Evolutionary conservation across 2,888 invertebrate genomes (phyloP), one percentile per base, ranked within the genome.

Genomic region (Lasioglossum oenotherae): DNA sequence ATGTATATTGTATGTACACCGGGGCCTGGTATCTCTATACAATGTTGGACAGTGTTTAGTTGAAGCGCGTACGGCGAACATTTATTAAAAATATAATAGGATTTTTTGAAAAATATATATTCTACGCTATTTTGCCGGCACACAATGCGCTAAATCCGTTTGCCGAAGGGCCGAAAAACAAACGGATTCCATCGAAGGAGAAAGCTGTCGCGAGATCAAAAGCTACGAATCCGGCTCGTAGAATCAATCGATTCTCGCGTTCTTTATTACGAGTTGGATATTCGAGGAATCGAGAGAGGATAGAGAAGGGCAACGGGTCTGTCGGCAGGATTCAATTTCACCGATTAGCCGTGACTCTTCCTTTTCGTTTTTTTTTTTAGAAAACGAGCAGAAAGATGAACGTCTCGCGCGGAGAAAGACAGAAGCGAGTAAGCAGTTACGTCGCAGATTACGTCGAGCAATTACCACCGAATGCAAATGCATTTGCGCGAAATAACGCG

Each of bases 321-420:
- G 35, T 4, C 69, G 69, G 38, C 23, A 4, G 38, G 38, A 69
- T 69, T 69, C 23, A 38, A 69, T 69, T 38, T 35, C 23, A 69
- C 38, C 38, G 69, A 38, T 38, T 4, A 41, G 38, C 64, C 73
- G 57, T n/a, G n/a, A 12, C 49, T 67, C 14, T 35, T 8, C 27
- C 46, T 64, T n/a, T 23, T 41, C 44, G 38, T 78, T 88, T 82
- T 46, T 46, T 14, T 44, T 92, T 93, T 92, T 92, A 69, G 4
- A 19, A 92, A 93, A 94, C 93, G 93, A 93, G 93, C 67, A 19
- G 19, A 19, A 19, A 67, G 16, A 35, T 8, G 91, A 93, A 93
- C 92, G 93, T 92, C 91, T 87, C 92, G 92, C 16, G 64, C 31
- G 31, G 31, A 31, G 31, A 64, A 64, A 31, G 31, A 53, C 53